These are phyloP conservation scores for Cardiocondyla obscurior DNA, from an alignment of 1,140 invertebrate genomes.

Conservation along the genomic window DNA sequence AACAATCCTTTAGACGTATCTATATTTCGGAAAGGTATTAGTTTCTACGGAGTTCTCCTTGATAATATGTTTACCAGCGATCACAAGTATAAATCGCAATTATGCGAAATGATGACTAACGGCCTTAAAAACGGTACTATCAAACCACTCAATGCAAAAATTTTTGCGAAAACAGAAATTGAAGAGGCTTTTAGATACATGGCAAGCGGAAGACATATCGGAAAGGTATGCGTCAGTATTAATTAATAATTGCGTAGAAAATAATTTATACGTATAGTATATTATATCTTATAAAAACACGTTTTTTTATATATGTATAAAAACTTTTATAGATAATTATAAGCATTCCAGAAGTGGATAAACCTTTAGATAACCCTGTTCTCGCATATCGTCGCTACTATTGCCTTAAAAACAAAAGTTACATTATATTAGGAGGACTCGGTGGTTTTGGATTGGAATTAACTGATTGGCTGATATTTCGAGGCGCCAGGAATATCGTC, in stretches of 20 bases:
- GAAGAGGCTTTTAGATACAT: no score
- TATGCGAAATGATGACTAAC: constrained; percentile 78
- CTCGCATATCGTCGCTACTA: constrained; percentile 84
- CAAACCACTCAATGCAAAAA: constrained; percentile 81
- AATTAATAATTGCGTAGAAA: background rate
- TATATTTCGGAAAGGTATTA: constrained; percentile 92
- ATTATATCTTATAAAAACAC: background rate
- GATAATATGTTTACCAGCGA: background rate
- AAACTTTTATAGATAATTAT: constrained; percentile 84
- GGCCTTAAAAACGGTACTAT: constrained; percentile 84
- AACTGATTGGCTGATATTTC: constrained; percentile 89
- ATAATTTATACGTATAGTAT: background rate
- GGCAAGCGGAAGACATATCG: no score
- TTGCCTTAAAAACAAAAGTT: constrained; percentile 82
- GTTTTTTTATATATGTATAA: background rate
- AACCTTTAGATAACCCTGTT: constrained; percentile 69
- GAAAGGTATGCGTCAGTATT: constrained; percentile 71
- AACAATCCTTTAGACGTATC: constrained; percentile 88
- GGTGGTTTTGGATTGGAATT: constrained; percentile 94
- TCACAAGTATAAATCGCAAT: constrained; percentile 84
- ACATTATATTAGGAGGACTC: constrained; percentile 87
- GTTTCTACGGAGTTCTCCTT: no score
- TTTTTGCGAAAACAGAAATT: constrained; percentile 81
- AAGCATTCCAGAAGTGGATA: constrained; percentile 83
- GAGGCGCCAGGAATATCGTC: constrained; percentile 88